Evolutionary conservation across 1,140 invertebrate genomes (phyloP).

Genomic region (Ceratitis capitata): DNA sequence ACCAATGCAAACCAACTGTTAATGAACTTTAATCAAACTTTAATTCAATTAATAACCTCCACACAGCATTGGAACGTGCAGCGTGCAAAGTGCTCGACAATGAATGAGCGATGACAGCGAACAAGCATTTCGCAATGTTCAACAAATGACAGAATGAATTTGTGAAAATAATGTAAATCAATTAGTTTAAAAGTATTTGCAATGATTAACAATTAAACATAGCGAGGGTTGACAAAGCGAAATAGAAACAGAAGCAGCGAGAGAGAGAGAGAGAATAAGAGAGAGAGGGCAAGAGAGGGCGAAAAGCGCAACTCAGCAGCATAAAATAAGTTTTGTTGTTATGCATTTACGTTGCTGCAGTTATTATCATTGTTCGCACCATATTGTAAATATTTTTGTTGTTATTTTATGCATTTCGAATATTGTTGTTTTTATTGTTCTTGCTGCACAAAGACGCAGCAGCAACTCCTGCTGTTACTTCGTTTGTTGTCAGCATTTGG

Average conservation of each 20-base stretch:
- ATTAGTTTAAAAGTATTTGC: slow-evolving; percentile 36
- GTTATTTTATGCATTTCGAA: not conserved
- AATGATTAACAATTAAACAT: slow-evolving; percentile 10
- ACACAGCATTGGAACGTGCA: not conserved
- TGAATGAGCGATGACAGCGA: not conserved
- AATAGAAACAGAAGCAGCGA: no score
- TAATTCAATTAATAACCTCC: slow-evolving; percentile 5
- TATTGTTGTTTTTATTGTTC: not conserved
- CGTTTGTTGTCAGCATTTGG: not conserved
- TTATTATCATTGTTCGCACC: not conserved
- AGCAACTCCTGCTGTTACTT: not conserved
- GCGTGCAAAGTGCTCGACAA: not conserved
- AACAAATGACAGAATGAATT: slow-evolving; percentile 24
- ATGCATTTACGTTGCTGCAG: not conserved
- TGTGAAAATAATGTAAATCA: slow-evolving; percentile 25
- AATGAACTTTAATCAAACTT: not conserved
- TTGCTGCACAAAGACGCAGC: not conserved
- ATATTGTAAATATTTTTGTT: not conserved
- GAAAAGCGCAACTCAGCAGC: not conserved
- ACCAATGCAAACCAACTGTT: not conserved
- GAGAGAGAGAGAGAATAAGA: no score
- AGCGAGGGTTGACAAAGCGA: no score
- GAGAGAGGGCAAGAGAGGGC: no score
- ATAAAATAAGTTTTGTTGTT: not conserved
- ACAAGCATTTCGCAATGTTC: not conserved